These are phyloP conservation scores for Melanaphis sacchari DNA, from an alignment of 1,140 invertebrate genomes.

Conservation along the genomic window DNA sequence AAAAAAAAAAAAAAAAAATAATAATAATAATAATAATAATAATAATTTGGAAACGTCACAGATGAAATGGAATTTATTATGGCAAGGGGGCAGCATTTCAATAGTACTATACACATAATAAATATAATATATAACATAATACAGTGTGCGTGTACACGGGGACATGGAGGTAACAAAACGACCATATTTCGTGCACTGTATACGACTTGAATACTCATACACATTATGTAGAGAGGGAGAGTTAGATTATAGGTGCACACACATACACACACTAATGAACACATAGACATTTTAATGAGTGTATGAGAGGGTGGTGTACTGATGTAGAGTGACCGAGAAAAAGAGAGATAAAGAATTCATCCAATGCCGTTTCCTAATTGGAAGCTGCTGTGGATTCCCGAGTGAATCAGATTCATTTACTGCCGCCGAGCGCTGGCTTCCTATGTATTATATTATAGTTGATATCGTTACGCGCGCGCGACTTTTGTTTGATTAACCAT, in stretches of 20 bases:
- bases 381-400: background rate
- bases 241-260: background rate
- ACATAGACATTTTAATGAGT: background rate
- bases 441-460: background rate
- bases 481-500: conserved; percentile 16
- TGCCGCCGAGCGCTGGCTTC: background rate
- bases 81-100: background rate
- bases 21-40: conserved; percentile 20
- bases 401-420: conserved; percentile 2
- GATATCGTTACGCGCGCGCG: background rate
- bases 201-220: background rate
- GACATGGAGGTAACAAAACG: background rate
- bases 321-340: background rate
- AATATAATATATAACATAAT: background rate
- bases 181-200: background rate
- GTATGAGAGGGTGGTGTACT: background rate
- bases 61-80: conserved; percentile 17
- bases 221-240: background rate
- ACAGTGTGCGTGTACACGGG: background rate
- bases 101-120: background rate
- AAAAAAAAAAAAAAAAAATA: background rate
- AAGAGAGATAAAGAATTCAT: background rate
- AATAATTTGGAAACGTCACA: conserved; percentile 23
- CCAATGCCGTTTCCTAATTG: conserved; percentile 18
- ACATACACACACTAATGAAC: too few species aligned